Evolutionary conservation across 23 tunicate genomes (phyloP), one percentile per base, ranked within the genome.

Genomic region (Halocynthia roretzi): DNA sequence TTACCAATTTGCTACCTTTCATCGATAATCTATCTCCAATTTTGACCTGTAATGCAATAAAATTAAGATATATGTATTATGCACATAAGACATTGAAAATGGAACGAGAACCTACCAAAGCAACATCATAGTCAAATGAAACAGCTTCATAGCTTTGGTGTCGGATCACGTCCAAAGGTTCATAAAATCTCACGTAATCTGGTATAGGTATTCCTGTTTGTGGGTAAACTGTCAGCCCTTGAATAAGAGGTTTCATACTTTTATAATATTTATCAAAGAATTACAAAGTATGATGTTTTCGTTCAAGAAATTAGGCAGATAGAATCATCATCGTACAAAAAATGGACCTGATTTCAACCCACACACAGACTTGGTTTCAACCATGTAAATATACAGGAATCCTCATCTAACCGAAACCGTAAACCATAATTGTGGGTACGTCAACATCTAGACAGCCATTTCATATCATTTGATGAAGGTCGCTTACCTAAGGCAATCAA

Each of bases 111-210:
- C 78, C 56, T 54, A 74, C 78, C 78, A 74, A 74, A 1, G 78
- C 78, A 56, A 56, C 78, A 18, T 74, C 78, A 74, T 74, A 74
- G 31, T 74, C 78, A 54, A 74, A 74, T 22, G 31, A 54, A 20
- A 20, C 2, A 8, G 55, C 15, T 22, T 74, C 22, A 5, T 14
- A 74, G 15, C 31, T 74, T 10, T 62, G 78, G 56, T 74, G 78
- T 12, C 17, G 8, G 21, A 54, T 54, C 66, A 74, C 14, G 5
- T 53, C 2, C 5, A 8, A 8, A 5, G 78, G 78, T 56, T 74
- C 78, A 54, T 54, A 74, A 15, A 74, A 17, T 22, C 56, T 53
- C 8, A 74, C 50, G 22, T 74, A 64, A 20, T 56, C 78, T 50
- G 78, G 78, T 8, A 74, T 74, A 20, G 62, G 64, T 8, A 54